Conservation (phyloP, 2,797 vertebrate genomes). For the Helarctos malayanus region DNA sequence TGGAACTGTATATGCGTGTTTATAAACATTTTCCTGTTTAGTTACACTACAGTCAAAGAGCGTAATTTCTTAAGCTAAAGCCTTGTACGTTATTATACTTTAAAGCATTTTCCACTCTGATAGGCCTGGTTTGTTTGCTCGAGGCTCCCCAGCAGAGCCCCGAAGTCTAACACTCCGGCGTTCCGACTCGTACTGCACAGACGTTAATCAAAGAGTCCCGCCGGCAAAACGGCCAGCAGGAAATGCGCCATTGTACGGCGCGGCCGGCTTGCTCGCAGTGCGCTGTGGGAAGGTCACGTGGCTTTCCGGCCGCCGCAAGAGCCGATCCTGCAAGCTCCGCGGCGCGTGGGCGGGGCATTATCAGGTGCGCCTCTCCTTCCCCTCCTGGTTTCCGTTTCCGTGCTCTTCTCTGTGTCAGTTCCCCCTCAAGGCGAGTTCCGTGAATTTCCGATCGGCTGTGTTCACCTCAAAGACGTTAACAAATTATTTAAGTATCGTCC, state of each 20-base stretch:
- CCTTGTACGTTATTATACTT: not conserved
- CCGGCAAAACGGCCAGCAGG: rapidly evolving
- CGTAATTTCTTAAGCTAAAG: not conserved
- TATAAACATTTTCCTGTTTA: not conserved
- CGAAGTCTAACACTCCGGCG: rapidly evolving
- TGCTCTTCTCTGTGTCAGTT: not conserved
- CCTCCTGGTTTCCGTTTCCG: not conserved
- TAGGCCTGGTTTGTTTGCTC: rapidly evolving
- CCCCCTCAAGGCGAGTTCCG: rapidly evolving
- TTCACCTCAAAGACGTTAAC: not conserved
- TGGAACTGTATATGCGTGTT: not conserved
- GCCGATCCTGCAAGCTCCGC: rapidly evolving
- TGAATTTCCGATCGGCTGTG: rapidly evolving
- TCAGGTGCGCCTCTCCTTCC: rapidly evolving
- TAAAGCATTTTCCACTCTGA: not conserved
- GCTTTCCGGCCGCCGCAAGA: rapidly evolving
- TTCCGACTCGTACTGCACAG: rapidly evolving
- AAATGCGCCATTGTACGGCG: rapidly evolving
- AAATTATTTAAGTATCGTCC: not conserved
- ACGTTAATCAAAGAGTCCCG: rapidly evolving
- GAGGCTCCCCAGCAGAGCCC: rapidly evolving
- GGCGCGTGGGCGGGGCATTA: not conserved
- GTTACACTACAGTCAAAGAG: not conserved
- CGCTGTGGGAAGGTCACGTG: not conserved
- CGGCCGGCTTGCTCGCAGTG: rapidly evolving